These are phyloP conservation scores for Hippasteria phrygiana DNA, from an alignment of 53 echinoderm and acorn worm genomes.

Conservation along the genomic window DNA sequence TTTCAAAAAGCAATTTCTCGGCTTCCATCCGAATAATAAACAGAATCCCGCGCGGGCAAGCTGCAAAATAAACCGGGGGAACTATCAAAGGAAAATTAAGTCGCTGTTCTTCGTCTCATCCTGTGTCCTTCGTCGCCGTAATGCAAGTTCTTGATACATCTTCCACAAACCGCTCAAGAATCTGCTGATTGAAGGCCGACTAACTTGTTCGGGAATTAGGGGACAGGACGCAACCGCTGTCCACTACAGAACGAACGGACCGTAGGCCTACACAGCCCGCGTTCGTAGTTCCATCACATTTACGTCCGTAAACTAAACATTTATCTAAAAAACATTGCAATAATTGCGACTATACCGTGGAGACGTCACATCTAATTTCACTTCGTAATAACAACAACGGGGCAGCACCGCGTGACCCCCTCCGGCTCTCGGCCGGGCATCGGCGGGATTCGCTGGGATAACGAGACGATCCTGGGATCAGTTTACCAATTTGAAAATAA, in stretches of 20 bases:
- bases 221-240: background rate
- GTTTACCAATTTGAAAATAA: constrained; percentile 40
- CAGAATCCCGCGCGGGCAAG: background rate
- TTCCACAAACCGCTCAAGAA: background rate
- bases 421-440: constrained; percentile 16
- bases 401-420: constrained; percentile 19
- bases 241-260: too few species aligned
- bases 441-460: constrained; percentile 20
- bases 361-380: constrained; percentile 61
- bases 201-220: background rate
- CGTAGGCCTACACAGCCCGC: background rate
- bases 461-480: constrained; percentile 18
- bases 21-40: constrained; percentile 29
- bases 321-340: constrained; percentile 18
- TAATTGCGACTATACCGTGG: constrained; percentile 52
- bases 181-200: constrained; percentile 4
- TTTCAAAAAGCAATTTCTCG: constrained; percentile 18
- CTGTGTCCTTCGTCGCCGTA: background rate
- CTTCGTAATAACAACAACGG: constrained; percentile 44
- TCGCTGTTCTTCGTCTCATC: background rate
- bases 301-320: constrained; percentile 15
- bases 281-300: constrained; percentile 13
- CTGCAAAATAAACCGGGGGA: background rate
- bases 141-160: background rate
- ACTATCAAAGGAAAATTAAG: background rate